Evolutionary conservation across 2,797 vertebrate species (phyloP).

Genomic region (Channa striata): DNA sequence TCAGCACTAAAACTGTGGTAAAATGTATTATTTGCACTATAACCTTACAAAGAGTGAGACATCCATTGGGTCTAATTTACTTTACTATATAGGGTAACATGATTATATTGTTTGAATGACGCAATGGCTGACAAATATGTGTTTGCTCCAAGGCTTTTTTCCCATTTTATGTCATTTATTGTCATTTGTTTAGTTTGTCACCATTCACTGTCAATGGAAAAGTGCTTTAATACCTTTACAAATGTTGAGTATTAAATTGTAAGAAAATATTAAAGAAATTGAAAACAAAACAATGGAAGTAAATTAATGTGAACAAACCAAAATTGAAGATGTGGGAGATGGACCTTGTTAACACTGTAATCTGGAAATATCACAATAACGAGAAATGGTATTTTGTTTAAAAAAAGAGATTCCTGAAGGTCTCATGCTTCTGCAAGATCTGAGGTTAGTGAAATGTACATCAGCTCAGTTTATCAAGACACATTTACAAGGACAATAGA

Average conservation of each 20-base stretch:
- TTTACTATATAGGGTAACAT: not conserved
- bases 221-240: too few species aligned
- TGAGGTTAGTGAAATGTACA: slow-evolving; percentile 67
- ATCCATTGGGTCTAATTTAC: not conserved
- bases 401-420: slow-evolving; percentile 55
- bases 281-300: not conserved
- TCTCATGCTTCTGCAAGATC: slow-evolving; percentile 68
- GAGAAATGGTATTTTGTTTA: slow-evolving; percentile 34
- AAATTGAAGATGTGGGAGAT: not conserved
- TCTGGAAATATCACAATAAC: slow-evolving; percentile 41
- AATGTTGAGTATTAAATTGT: too few species aligned
- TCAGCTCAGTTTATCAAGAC: slow-evolving; percentile 25
- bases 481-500: not conserved
- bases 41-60: too few species aligned
- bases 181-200: too few species aligned
- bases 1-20: not conserved
- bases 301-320: too few species aligned
- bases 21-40: too few species aligned
- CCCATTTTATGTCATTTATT: too few species aligned
- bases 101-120: not conserved
- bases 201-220: too few species aligned
- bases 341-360: slow-evolving; percentile 25
- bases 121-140: not conserved
- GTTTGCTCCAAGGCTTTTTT: not conserved
- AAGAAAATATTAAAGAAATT: not conserved